Percentiles rank a stretch among this genome's conserved stretches.
Evolutionary conservation across 1,140 invertebrate species (phyloP).

Genomic region (Pachypeltis micranthus): DNA sequence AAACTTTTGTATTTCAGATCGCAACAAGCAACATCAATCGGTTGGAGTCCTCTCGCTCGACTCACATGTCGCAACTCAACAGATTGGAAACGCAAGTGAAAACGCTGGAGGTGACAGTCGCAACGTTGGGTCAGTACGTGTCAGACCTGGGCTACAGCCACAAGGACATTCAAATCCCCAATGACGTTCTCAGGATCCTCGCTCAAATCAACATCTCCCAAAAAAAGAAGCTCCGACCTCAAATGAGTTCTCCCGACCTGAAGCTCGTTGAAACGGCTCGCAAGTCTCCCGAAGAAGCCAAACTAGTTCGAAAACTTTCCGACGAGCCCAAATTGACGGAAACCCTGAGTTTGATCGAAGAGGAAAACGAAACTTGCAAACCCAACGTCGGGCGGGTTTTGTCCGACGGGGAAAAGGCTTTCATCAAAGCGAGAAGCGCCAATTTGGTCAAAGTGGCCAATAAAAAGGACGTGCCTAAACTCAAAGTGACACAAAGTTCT

Average conservation of each 20-base stretch:
- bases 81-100: slow-evolving; percentile 50
- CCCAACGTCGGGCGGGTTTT: slow-evolving; percentile 9
- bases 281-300: background rate
- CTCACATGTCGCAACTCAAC: slow-evolving; percentile 44
- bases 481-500: slow-evolving; percentile 8
- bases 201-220: slow-evolving; percentile 40
- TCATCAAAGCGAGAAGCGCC: background rate
- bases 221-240: slow-evolving; percentile 33
- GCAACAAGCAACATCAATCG: slow-evolving; percentile 48
- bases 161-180: slow-evolving; percentile 48
- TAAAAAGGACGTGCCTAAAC: background rate
- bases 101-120: slow-evolving; percentile 48
- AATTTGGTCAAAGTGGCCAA: background rate
- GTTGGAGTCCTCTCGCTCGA: slow-evolving; percentile 43
- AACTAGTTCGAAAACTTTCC: background rate
- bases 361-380: background rate
- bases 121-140: slow-evolving; percentile 47
- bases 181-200: slow-evolving; percentile 50
- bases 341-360: background rate
- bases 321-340: background rate
- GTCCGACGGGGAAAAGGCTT: slow-evolving; percentile 13
- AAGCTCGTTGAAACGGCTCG: slow-evolving; percentile 38
- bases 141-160: slow-evolving; percentile 44
- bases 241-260: slow-evolving; percentile 39
- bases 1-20: slow-evolving; percentile 40